Conservation (phyloP, 1,140 invertebrate species). For the Macrotrachela quadricornifera region DNA sequence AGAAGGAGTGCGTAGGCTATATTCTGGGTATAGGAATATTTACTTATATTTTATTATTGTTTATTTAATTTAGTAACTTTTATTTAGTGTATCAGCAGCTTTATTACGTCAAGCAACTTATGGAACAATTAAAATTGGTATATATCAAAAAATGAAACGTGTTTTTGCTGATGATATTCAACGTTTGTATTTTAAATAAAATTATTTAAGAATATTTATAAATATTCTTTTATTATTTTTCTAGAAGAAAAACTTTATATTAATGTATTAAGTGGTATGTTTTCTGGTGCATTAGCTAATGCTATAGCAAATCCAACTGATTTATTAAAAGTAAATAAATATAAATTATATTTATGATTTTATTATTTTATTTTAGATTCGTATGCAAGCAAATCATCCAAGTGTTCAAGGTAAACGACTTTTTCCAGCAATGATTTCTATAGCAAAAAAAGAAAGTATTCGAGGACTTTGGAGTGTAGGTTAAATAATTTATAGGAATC, state of each 20-base stretch:
- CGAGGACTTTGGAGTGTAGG: conserved; percentile 25
- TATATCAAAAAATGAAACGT: conserved; percentile 70
- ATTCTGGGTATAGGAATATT: conserved; percentile 62
- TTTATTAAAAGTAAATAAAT: conserved; percentile 16
- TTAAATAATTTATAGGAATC: background rate
- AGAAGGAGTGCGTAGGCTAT: conserved; percentile 53
- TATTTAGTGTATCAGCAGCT: conserved; percentile 37
- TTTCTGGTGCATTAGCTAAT: conserved; percentile 23
- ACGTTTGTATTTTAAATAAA: conserved; percentile 4
- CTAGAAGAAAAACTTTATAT: conserved; percentile 45
- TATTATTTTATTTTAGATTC: conserved; percentile 14
- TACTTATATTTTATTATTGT: background rate
- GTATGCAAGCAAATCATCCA: conserved; percentile 37
- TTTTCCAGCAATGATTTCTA: conserved; percentile 18
- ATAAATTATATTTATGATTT: background rate
- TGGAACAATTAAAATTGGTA: conserved; percentile 85
- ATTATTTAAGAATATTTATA: conserved; percentile 18
- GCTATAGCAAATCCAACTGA: conserved; percentile 29
- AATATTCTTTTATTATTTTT: background rate
- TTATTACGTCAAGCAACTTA: conserved; percentile 74
- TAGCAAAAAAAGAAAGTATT: conserved; percentile 17
- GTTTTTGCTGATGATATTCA: conserved; percentile 32
- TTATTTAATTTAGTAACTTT: conserved; percentile 5
- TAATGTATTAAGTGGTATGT: conserved; percentile 55
- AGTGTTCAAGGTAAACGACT: conserved; percentile 7